A percentile compares a stretch with the other conserved stretches of the same genome.
These are phyloP conservation scores for Petrolisthes manimaculis DNA, from an alignment of 2,888 invertebrate species.

Conservation along the genomic window DNA sequence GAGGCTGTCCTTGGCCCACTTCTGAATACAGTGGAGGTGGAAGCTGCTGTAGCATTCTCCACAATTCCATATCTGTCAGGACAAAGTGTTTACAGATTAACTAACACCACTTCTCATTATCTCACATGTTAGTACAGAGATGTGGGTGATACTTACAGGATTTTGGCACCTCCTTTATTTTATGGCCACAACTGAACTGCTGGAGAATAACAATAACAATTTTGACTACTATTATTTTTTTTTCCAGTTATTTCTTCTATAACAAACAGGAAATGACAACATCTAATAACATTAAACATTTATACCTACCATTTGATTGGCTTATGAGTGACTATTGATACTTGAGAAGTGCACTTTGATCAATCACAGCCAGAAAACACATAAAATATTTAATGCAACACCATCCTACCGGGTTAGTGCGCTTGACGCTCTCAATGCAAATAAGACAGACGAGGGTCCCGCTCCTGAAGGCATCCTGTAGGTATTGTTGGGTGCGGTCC, in stretches of 20 bases:
- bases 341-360: too few relatives aligned
- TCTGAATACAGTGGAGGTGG: conserved; percentile 88
- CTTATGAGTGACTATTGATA: too few relatives aligned
- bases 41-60: conserved; percentile 84
- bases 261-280: too few relatives aligned
- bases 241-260: too few relatives aligned
- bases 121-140: not conserved
- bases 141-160: too few relatives aligned
- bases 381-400: too few relatives aligned
- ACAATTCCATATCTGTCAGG: conserved; percentile 85
- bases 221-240: conserved; percentile 47
- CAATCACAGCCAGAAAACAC: too few relatives aligned
- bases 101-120: not conserved
- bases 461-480: conserved; percentile 58
- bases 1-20: conserved; percentile 91
- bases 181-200: not conserved
- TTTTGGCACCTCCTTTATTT: too few relatives aligned
- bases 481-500: conserved; percentile 47
- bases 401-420: conserved; percentile 77
- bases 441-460: conserved; percentile 79
- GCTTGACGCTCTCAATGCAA: conserved; percentile 88
- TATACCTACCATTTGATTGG: too few relatives aligned
- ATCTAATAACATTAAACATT: too few relatives aligned
- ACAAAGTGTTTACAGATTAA: conserved; percentile 11
- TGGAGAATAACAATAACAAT: conserved; percentile 12